Evolutionary conservation across 2,888 invertebrate species (phyloP).

Genomic region (Platypus cylindrus): DNA sequence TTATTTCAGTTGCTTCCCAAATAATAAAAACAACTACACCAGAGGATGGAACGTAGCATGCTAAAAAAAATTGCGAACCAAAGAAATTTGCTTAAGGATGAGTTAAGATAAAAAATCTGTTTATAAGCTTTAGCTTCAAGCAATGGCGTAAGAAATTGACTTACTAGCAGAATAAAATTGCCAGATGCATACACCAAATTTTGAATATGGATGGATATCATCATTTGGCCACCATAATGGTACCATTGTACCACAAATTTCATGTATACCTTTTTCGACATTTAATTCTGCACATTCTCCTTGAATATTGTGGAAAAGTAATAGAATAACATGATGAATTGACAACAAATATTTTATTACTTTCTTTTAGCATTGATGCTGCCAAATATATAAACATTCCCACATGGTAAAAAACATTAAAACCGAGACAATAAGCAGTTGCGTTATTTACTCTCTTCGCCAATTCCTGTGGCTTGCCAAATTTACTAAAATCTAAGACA

Average conservation of each 20-base stretch:
- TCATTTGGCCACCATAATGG: constrained; percentile 10
- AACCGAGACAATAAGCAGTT: constrained; percentile 4
- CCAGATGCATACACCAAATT: constrained; percentile 1
- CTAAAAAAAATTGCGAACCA: not conserved
- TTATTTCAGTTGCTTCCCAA: constrained; percentile 8
- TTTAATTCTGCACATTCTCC: constrained; percentile 6
- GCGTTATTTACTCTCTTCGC: not conserved
- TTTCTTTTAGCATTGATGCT: constrained; percentile 5
- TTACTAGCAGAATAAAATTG: constrained; percentile 6
- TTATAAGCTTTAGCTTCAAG: not conserved
- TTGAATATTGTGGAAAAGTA: constrained; percentile 4
- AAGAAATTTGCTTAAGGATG: not conserved
- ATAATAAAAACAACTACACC: constrained; percentile 6
- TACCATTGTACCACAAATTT: constrained; percentile 9
- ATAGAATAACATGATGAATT: no score
- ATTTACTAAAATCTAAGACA: constrained; percentile 7
- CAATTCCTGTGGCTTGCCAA: constrained; percentile 5
- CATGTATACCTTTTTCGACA: constrained; percentile 9
- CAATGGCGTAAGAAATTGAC: no score
- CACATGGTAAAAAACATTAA: constrained; percentile 5
- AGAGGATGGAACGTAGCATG: constrained; percentile 8
- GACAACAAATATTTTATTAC: constrained; percentile 2
- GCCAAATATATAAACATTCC: constrained; percentile 7
- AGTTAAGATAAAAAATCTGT: not conserved
- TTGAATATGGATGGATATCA: constrained; percentile 3